Base-by-base conservation (phyloP, 2,888 invertebrate species). In the Drosophila affinis region DNA sequence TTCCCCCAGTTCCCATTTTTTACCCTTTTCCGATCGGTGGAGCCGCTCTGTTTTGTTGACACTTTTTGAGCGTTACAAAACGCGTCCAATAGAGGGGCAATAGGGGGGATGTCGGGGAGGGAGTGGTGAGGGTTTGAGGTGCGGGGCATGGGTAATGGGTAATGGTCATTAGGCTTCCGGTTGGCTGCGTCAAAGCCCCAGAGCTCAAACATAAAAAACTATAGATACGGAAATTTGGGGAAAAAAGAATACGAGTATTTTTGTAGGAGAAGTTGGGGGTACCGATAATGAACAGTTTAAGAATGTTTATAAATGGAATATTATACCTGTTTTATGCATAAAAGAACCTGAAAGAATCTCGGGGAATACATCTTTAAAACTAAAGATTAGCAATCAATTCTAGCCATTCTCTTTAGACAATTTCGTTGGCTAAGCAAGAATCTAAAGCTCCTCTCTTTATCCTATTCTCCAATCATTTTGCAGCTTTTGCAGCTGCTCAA, bases 121-220 rank as follows among this genome's bases (percentile, higher is more conserved):
- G 14, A 18, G 61, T 47, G 44, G 32, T n/a, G 49, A 14, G 45
- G 71, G 34, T 47, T 53, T 47, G 48, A 46, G 57, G 70, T 46
- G 58, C 59, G 48, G 55, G 51, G 65, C 67, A 61, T 53, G 56
- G 39, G 39, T 63, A 21, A 21, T 21, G 21, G 21, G 21, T 21
- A 67, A 63, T 71, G 84, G 63, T 83, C 87, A 83, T 83, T 85
- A 76, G 60, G 63, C 82, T 89, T 83, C 82, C 82, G 89, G 89
- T 81, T 81, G 65, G 54, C 64, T 78, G 69, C 62, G 34, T 70
- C 61, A 34, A 54, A 32, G 60, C 60, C 54, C 34, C 51, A 60
- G 39, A 39, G 39, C 46, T 21, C 75, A 39, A 62, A 39, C 39
- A 32, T 9, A 52, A 7, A 46, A 24, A 48, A 44, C 29, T 29